A percentile compares a stretch with the other conserved stretches of the same genome.
Conservation (phyloP, 2,113 vertebrate species). For the Galemys pyrenaicus region DNA sequence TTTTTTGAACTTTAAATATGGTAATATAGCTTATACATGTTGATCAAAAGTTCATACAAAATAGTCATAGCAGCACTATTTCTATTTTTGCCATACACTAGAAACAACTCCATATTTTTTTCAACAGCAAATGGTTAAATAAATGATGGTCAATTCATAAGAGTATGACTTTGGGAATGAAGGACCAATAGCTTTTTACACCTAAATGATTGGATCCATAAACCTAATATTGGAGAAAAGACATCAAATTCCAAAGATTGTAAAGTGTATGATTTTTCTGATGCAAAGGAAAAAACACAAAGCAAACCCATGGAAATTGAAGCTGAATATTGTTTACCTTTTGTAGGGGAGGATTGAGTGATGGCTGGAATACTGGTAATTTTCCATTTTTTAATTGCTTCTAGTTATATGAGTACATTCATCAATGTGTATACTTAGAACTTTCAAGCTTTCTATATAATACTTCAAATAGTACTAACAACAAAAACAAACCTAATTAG, state of each 20-base stretch:
- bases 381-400: neutral
- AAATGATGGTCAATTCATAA: neutral
- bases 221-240: neutral
- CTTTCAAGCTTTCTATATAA: neutral
- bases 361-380: neutral
- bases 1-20: neutral
- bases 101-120: neutral
- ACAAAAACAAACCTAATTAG: neutral
- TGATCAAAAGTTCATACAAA: neutral
- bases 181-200: neutral
- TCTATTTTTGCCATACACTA: neutral
- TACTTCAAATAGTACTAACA: neutral
- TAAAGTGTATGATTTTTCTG: neutral
- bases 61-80: neutral
- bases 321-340: neutral
- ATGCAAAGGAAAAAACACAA: neutral
- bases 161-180: neutral
- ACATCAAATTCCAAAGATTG: neutral
- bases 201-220: neutral
- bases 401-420: neutral
- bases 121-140: neutral
- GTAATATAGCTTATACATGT: neutral
- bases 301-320: neutral
- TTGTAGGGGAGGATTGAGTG: accelerated
- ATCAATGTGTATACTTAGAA: neutral